Percentiles rank a stretch among this genome's conserved stretches.
Evolutionary conservation across 2,113 vertebrate species (phyloP).

Genomic region (Phaethon lepturus): DNA sequence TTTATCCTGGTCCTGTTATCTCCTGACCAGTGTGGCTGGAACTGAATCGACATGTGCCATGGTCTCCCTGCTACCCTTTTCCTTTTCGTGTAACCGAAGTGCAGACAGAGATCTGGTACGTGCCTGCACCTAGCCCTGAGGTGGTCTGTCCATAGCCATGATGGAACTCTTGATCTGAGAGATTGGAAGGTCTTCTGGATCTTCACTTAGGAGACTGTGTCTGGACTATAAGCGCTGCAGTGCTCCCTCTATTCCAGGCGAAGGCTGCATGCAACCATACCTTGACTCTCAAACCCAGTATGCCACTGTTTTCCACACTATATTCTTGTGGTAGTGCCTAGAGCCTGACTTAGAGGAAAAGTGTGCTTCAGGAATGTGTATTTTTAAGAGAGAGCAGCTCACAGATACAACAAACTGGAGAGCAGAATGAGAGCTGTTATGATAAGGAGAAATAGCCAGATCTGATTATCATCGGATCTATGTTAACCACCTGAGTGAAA

Average conservation of each 20-base stretch:
- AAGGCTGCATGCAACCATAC: not conserved
- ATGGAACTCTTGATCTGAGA: not conserved
- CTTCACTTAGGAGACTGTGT: not conserved
- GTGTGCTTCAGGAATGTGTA: accelerated
- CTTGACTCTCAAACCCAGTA: not conserved
- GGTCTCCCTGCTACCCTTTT: not conserved
- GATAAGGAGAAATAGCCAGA: not conserved
- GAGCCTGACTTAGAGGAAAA: not conserved
- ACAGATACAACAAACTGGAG: not conserved
- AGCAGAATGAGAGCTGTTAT: not conserved
- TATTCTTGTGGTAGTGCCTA: not conserved
- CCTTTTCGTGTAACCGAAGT: not conserved
- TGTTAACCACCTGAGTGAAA: not conserved
- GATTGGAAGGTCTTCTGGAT: not conserved
- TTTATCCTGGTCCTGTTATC: not conserved
- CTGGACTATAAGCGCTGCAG: not conserved
- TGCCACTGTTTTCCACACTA: not conserved
- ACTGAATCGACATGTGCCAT: not conserved
- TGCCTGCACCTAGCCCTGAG: not conserved
- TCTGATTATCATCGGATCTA: not conserved
- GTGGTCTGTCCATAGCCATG: not conserved
- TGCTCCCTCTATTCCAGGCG: not conserved
- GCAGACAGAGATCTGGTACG: not conserved
- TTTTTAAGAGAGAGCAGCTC: not conserved
- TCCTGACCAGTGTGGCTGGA: not conserved